phyloP scores from a whole-genome alignment of 2,113 vertebrate genomes.

The Lampris incognitus region DNA sequence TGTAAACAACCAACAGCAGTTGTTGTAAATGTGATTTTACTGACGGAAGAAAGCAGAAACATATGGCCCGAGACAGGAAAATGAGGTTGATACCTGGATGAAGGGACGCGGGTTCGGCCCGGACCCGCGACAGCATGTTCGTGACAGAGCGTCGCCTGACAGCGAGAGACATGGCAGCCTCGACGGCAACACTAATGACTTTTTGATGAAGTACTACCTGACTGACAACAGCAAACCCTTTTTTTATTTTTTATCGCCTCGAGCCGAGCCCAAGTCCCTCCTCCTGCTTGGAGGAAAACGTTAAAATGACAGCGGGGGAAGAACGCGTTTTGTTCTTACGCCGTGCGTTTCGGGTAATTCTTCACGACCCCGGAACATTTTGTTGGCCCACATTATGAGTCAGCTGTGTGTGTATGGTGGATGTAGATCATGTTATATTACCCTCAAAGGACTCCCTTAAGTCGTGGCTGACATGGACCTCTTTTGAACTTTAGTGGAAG shows the following conservation, averaged over 20 bases:
- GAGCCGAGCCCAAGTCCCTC: not conserved
- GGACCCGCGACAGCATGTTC: conserved; percentile 79
- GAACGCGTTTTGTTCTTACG: not conserved
- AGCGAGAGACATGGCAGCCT: conserved; percentile 78
- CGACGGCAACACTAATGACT: conserved; percentile 76
- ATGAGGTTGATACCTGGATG: conserved; percentile 83
- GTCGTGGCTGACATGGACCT: not conserved
- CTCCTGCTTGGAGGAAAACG: not conserved
- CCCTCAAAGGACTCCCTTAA: not conserved
- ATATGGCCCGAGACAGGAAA: conserved; percentile 89
- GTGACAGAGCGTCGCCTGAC: conserved; percentile 85
- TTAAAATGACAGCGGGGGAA: not conserved
- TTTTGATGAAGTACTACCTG: conserved; percentile 83
- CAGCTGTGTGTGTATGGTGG: not conserved
- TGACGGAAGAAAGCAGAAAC: conserved; percentile 90
- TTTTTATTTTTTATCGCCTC: not conserved
- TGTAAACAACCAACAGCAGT: conserved; percentile 86
- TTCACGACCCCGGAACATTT: not conserved
- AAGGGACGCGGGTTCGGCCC: conserved; percentile 77
- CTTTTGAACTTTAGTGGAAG: conserved; percentile 13
- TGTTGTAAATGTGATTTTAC: conserved; percentile 89
- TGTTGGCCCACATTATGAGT: conserved; percentile 2
- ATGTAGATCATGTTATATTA: conserved; percentile 27
- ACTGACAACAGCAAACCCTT: conserved; percentile 75
- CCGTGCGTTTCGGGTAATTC: not conserved